A percentile compares a stretch with the other conserved stretches of the same genome.
These are phyloP conservation scores for Drosophila sordidapex DNA, from an alignment of 2,888 invertebrate species.

Conservation along the genomic window DNA sequence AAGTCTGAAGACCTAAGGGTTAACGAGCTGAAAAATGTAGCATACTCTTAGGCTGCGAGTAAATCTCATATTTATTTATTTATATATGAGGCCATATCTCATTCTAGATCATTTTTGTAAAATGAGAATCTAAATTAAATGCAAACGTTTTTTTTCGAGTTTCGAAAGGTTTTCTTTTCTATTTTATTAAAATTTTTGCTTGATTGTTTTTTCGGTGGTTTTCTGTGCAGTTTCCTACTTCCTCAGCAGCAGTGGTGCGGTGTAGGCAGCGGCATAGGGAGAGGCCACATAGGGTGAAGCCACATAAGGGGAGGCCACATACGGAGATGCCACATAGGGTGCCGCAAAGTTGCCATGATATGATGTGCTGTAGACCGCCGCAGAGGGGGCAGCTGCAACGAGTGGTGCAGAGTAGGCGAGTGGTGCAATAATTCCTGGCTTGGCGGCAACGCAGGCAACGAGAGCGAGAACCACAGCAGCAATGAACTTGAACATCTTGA, in stretches of 20 bases:
- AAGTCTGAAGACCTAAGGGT: background rate
- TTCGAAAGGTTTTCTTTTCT: background rate
- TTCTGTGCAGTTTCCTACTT: conserved; percentile 58
- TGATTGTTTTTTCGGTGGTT: background rate
- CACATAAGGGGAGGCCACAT: conserved; percentile 78
- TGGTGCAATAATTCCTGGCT: conserved; percentile 82
- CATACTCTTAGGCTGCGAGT: conserved; percentile 33
- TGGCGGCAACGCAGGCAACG: conserved; percentile 79
- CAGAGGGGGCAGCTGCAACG: conserved; percentile 84
- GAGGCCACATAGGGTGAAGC: conserved; percentile 63
- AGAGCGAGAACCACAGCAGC: conserved; percentile 77
- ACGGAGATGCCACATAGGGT: conserved; percentile 77
- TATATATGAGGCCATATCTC: background rate
- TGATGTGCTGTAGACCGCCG: conserved; percentile 82
- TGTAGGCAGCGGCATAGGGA: conserved; percentile 67
- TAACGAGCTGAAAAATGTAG: conserved; percentile 6
- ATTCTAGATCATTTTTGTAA: background rate
- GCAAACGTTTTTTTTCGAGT: background rate
- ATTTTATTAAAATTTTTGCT: conserved; percentile 3
- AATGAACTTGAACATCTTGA: conserved; percentile 74
- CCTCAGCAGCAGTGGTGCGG: conserved; percentile 71
- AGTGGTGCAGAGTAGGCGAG: conserved; percentile 81
- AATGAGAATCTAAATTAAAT: conserved; percentile 8
- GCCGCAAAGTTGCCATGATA: conserved; percentile 83
- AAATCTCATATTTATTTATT: background rate